Evolutionary conservation across 1,140 invertebrate genomes (phyloP).

Genomic region (Helicorthomorpha holstii): DNA sequence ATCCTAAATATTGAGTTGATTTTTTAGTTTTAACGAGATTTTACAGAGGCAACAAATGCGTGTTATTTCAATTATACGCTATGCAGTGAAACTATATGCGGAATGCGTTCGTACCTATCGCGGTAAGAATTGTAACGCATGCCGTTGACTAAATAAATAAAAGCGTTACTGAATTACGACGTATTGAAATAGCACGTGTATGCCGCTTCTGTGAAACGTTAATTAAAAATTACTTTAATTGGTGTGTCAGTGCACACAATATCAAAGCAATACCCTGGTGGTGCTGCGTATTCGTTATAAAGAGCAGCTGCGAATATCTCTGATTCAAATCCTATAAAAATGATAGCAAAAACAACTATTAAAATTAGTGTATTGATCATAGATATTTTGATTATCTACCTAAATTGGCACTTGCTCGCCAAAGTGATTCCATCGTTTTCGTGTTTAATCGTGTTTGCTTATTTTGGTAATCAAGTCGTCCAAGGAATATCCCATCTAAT

Average conservation of each 20-base stretch:
- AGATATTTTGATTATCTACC: conserved; percentile 9
- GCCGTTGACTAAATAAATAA: not conserved
- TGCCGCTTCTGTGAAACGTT: conserved; percentile 7
- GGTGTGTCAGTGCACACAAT: conserved; percentile 62
- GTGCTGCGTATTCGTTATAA: conserved; percentile 62
- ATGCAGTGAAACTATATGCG: no score
- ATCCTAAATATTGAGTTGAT: conserved; percentile 26
- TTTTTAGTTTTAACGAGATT: no score
- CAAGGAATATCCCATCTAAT: conserved; percentile 71
- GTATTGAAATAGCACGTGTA: not conserved
- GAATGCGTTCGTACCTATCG: no score
- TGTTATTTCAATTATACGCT: no score
- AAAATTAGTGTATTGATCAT: not conserved
- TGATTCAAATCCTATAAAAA: conserved; percentile 27
- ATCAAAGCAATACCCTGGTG: conserved; percentile 79
- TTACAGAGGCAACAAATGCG: no score
- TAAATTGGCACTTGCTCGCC: conserved; percentile 40
- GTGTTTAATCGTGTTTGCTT: conserved; percentile 40
- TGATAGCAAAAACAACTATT: conserved; percentile 4
- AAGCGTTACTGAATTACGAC: not conserved
- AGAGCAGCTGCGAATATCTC: conserved; percentile 49
- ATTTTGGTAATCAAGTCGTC: conserved; percentile 74
- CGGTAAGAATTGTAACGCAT: no score
- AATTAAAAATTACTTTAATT: conserved; percentile 36
- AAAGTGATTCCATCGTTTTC: conserved; percentile 66